Percentiles rank a stretch among this genome's conserved stretches.
phyloP scores from a whole-genome alignment of 2,113 vertebrate genomes.

The Perccottus glenii region DNA sequence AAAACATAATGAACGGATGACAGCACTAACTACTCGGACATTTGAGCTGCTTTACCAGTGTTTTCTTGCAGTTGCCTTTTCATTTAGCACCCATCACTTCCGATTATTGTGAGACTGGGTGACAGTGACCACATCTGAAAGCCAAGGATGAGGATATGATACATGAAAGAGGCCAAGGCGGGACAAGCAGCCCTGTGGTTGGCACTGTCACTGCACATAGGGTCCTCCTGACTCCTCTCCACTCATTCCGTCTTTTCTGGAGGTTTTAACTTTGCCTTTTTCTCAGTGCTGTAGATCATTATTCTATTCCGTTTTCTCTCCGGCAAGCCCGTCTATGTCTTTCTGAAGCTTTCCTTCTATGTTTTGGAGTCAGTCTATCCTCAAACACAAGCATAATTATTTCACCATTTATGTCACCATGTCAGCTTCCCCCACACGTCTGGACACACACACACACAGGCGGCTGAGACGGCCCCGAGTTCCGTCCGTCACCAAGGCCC shows the following conservation, averaged over 20 bases:
- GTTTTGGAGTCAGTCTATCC: constrained; percentile 52
- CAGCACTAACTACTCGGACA: constrained; percentile 73
- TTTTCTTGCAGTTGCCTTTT: constrained; percentile 76
- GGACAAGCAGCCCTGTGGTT: constrained; percentile 57
- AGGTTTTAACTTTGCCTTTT: constrained; percentile 46
- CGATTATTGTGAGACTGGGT: constrained; percentile 68
- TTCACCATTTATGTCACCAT: constrained; percentile 69
- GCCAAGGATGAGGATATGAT: constrained; percentile 50
- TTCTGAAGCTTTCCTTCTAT: constrained; percentile 33
- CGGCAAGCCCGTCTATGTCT: constrained; percentile 24
- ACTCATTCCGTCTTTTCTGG: constrained; percentile 11
- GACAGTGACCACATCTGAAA: constrained; percentile 77
- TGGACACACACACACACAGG: constrained; percentile 30
- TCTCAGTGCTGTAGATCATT: constrained; percentile 37
- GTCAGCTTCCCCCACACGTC: constrained; percentile 21
- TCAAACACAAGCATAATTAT: constrained; percentile 65
- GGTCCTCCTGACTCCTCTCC: constrained; percentile 26
- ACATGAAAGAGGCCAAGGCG: constrained; percentile 67
- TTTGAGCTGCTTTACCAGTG: constrained; percentile 64
- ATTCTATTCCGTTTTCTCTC: constrained; percentile 51
- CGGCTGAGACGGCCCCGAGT: constrained; percentile 45
- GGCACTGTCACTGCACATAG: constrained; percentile 46
- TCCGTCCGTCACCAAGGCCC: constrained; percentile 57
- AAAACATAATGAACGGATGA: constrained; percentile 77
- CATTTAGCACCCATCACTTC: constrained; percentile 77